Evolutionary conservation across 2,797 vertebrate genomes (phyloP).

Genomic region (Trichosurus vulpecula): DNA sequence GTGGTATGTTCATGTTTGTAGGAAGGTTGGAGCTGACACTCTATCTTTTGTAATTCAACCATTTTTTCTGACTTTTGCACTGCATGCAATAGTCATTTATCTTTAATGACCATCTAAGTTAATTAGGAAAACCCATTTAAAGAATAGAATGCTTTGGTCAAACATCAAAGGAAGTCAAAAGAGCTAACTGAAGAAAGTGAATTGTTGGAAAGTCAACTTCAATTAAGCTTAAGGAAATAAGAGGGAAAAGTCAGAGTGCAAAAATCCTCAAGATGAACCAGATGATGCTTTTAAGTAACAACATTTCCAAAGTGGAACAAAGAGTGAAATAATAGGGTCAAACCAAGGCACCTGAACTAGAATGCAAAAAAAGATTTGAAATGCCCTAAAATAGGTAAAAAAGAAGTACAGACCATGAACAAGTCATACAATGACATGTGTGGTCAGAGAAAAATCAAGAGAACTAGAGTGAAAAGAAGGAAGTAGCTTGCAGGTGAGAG

Average conservation of each 20-base stretch:
- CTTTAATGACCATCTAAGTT: conserved; percentile 37
- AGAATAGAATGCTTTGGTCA: conserved; percentile 8
- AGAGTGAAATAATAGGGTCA: neutral
- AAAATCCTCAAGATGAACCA: neutral
- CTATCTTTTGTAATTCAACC: neutral
- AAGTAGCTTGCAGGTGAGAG: neutral
- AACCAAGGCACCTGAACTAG: neutral
- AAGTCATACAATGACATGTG: neutral
- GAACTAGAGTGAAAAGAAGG: neutral
- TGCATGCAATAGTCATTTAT: neutral
- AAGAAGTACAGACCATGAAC: neutral
- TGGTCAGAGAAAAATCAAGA: neutral
- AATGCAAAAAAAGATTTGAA: neutral
- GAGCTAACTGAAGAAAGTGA: conserved; percentile 39
- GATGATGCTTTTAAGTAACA: conserved; percentile 33
- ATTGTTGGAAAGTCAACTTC: conserved; percentile 46
- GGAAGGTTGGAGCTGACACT: neutral
- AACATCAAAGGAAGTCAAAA: conserved; percentile 53
- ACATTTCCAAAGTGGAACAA: neutral
- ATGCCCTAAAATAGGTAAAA: neutral
- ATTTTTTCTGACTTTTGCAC: neutral
- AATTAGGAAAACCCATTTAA: conserved; percentile 49
- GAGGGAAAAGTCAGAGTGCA: conserved; percentile 7
- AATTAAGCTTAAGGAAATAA: conserved; percentile 21
- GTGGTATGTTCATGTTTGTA: neutral